Conservation (phyloP, 2,797 vertebrate genomes). For the Cheirogaleus major region DNA sequence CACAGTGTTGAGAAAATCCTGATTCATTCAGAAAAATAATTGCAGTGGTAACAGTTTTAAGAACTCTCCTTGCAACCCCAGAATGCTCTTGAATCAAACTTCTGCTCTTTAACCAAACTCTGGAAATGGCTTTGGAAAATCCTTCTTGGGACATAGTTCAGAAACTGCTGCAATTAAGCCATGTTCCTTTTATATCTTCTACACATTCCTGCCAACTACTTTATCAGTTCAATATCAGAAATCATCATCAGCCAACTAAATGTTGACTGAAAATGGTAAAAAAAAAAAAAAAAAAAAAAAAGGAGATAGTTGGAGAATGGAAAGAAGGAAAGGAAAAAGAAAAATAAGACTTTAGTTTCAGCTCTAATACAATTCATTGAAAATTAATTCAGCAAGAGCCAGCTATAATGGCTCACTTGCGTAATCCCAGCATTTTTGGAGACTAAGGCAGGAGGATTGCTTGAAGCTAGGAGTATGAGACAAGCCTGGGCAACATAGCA, state of each 20-base stretch:
- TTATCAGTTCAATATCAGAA: constrained; percentile 14
- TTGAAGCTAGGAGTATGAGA: not conserved
- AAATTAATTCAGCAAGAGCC: constrained; percentile 44
- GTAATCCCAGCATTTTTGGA: not conserved
- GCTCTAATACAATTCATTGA: not conserved
- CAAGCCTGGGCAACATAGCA: not conserved
- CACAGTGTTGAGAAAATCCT: constrained; percentile 20
- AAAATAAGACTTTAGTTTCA: not conserved
- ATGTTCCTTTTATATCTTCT: constrained; percentile 2
- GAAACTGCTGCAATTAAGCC: constrained; percentile 6
- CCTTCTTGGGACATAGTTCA: not conserved
- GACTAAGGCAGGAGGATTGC: not conserved
- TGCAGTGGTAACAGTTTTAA: constrained; percentile 14
- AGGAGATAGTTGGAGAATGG: not conserved
- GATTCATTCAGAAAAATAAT: constrained; percentile 45
- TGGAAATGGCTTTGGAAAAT: not conserved
- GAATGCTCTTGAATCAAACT: constrained; percentile 33
- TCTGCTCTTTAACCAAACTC: constrained; percentile 27
- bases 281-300: not conserved
- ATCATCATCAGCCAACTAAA: not conserved
- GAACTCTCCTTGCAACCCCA: constrained; percentile 21
- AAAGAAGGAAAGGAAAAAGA: not conserved
- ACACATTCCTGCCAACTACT: not conserved
- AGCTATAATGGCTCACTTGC: not conserved
- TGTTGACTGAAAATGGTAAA: not conserved